Conservation (phyloP, 2,113 vertebrate species). For the Sinocyclocheilus rhinocerous region DNA sequence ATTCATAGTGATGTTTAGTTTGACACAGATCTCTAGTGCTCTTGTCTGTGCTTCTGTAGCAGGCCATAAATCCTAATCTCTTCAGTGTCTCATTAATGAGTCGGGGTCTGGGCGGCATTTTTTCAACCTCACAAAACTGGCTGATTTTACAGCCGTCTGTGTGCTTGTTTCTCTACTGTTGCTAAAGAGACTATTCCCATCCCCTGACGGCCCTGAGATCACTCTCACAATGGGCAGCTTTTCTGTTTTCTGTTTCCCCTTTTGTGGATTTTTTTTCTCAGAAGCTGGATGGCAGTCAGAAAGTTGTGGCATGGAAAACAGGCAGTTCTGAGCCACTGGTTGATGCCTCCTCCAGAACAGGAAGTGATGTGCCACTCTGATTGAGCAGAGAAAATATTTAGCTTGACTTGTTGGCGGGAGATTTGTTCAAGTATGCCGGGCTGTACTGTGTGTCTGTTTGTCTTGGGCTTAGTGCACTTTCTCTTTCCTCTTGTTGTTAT, state of each 20-base stretch:
- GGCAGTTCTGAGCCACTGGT: conserved; percentile 54
- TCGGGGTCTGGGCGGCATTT: conserved; percentile 23
- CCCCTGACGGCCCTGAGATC: conserved; percentile 6
- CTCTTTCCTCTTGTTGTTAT: conserved; percentile 68
- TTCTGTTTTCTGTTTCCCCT: conserved; percentile 44
- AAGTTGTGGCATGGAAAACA: conserved; percentile 70
- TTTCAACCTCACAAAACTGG: conserved; percentile 2
- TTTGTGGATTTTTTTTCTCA: conserved; percentile 54
- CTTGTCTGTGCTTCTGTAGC: conserved; percentile 26
- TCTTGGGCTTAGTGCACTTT: conserved; percentile 37
- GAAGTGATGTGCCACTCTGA: conserved; percentile 70
- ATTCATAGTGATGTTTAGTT: conserved; percentile 35
- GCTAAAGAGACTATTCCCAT: conserved; percentile 30
- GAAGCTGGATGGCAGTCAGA: conserved; percentile 61
- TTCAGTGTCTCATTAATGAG: conserved; percentile 35
- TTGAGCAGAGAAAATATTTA: conserved; percentile 76
- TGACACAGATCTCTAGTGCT: not conserved
- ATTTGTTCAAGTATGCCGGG: conserved; percentile 57
- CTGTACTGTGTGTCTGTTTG: conserved; percentile 44
- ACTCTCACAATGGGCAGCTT: conserved; percentile 9
- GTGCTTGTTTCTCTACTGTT: conserved; percentile 9
- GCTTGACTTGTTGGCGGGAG: conserved; percentile 65
- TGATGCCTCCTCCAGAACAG: conserved; percentile 67
- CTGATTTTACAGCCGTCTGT: conserved; percentile 34
- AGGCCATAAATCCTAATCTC: conserved; percentile 36